Percentiles rank a stretch among this genome's conserved stretches.
phyloP scores from a whole-genome alignment of 2,797 vertebrate genomes.

The Eospalax fontanierii region DNA sequence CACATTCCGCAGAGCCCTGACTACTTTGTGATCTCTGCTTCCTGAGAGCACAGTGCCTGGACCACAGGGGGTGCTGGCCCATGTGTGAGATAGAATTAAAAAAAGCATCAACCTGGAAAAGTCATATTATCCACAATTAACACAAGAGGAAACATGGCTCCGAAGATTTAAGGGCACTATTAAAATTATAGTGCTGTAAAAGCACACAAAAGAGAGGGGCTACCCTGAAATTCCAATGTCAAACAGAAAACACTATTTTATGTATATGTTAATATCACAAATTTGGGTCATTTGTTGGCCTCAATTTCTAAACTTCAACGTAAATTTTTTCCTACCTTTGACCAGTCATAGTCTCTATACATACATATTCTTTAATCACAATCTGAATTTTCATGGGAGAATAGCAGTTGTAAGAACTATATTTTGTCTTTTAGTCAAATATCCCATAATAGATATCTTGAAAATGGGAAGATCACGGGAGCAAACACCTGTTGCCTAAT shows the following conservation, averaged over 20 bases:
- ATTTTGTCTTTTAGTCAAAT: slow-evolving; percentile 48
- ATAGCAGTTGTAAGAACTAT: background rate
- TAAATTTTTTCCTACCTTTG: slow-evolving; percentile 29
- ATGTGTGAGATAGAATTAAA: background rate
- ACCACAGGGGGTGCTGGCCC: background rate
- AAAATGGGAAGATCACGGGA: slow-evolving; percentile 29
- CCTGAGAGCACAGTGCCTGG: background rate
- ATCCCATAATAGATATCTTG: background rate
- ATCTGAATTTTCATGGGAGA: slow-evolving; percentile 6
- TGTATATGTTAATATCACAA: slow-evolving; percentile 17
- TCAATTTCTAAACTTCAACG: slow-evolving; percentile 56
- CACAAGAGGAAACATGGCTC: background rate
- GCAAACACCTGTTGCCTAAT: background rate
- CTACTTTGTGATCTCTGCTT: slow-evolving; percentile 11
- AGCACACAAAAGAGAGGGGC: background rate
- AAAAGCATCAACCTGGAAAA: background rate
- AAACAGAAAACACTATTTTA: background rate
- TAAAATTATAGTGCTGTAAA: background rate
- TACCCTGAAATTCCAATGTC: background rate
- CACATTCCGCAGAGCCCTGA: background rate
- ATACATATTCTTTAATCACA: slow-evolving; percentile 28
- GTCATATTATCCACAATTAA: slow-evolving; percentile 13
- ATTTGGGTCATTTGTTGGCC: slow-evolving; percentile 52
- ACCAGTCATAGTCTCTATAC: background rate
- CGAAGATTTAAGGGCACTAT: slow-evolving; percentile 36